Conservation (phyloP, 64 coral and sea anemone genomes). For the Anthopleura sola region DNA sequence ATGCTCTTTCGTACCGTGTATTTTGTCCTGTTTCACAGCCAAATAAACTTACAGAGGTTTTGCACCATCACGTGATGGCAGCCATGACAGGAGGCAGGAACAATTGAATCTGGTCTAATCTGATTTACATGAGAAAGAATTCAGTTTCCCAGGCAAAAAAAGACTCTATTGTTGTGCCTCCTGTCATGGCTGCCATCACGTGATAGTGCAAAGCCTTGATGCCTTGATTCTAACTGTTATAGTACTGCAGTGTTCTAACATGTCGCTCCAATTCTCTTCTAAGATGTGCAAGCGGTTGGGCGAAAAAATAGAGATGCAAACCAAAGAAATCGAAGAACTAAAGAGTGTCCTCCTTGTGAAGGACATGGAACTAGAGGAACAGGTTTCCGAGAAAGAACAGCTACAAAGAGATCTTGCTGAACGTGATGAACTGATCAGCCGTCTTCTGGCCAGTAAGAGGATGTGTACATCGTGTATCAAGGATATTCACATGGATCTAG, state of each 20-base stretch:
- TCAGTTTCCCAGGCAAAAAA: too few relatives aligned
- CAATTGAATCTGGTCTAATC: too few relatives aligned
- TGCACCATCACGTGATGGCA: too few relatives aligned
- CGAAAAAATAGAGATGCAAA: conserved; percentile 70
- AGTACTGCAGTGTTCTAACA: background rate
- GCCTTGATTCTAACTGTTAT: too few relatives aligned
- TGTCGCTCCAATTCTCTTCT: background rate
- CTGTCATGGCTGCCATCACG: too few relatives aligned
- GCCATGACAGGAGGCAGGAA: too few relatives aligned
- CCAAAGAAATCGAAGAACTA: conserved; percentile 60
- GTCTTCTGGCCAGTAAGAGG: conserved; percentile 41
- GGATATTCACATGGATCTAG: conserved; percentile 30
- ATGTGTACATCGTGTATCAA: conserved; percentile 45
- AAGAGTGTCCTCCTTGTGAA: conserved; percentile 54
- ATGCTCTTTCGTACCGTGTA: too few relatives aligned
- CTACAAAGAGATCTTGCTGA: conserved; percentile 61
- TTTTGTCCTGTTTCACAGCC: too few relatives aligned
- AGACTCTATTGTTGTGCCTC: too few relatives aligned
- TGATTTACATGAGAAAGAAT: too few relatives aligned
- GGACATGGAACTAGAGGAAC: conserved; percentile 58
- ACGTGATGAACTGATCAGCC: conserved; percentile 45
- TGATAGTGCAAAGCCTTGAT: too few relatives aligned
- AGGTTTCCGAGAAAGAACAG: conserved; percentile 35
- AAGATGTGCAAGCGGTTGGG: conserved; percentile 43
- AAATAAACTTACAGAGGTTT: too few relatives aligned